Evolutionary conservation across 1,140 invertebrate genomes (phyloP).

Genomic region (Tetragnatha versicolor): DNA sequence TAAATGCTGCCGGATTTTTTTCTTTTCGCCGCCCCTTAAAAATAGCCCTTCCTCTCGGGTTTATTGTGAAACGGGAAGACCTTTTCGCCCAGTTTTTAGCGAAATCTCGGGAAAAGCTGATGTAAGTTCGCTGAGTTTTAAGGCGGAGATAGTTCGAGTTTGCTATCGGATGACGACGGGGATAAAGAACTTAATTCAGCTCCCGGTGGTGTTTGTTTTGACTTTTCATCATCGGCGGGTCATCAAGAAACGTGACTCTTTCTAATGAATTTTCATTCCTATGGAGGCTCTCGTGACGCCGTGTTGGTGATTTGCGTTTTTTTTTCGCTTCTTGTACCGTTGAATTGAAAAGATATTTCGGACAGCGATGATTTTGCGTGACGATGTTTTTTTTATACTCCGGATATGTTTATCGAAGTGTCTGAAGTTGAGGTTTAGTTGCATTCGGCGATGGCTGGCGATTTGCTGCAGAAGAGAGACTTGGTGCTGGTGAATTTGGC

Average conservation of each 20-base stretch:
- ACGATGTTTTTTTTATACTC: neutral
- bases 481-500: neutral
- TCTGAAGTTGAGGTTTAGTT: neutral
- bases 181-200: neutral
- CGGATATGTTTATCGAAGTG: neutral
- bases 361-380: neutral
- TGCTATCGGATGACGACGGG: too few species aligned
- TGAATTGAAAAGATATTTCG: neutral
- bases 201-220: neutral
- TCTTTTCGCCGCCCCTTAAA: slow-evolving; percentile 32
- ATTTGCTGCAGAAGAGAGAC: neutral
- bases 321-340: neutral
- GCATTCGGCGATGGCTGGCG: neutral
- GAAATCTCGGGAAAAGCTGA: neutral
- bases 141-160: neutral
- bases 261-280: slow-evolving; percentile 12
- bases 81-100: neutral
- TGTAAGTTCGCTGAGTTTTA: neutral
- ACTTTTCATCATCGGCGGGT: neutral
- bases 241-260: slow-evolving; percentile 9
- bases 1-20: slow-evolving; percentile 17
- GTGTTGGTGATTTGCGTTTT: neutral
- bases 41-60: neutral
- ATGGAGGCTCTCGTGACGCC: slow-evolving; percentile 5
- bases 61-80: neutral